phyloP scores from a whole-genome alignment of 2,113 vertebrate species.

The Drymodes brunneopygia region DNA sequence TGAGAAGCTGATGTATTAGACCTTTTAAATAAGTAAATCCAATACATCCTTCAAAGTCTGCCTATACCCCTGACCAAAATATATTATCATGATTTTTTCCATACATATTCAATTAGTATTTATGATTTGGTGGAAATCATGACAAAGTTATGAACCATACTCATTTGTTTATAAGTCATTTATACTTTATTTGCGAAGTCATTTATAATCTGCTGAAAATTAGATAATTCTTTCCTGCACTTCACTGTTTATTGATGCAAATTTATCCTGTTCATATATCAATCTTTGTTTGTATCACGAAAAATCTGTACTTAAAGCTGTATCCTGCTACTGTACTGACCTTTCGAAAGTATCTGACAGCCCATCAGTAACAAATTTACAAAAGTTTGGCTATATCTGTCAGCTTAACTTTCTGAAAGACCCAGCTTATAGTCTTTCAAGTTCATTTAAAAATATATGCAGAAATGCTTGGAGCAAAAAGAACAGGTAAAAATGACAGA shows the following conservation, averaged over 20 bases:
- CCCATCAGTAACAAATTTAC: background rate
- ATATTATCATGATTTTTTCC: background rate
- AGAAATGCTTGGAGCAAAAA: background rate
- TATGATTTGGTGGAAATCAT: background rate
- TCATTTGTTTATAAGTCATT: background rate
- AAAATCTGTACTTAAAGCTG: background rate
- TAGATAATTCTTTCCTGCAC: background rate
- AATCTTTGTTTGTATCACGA: background rate
- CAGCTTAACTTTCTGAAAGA: background rate
- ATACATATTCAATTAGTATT: background rate
- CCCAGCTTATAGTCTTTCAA: background rate
- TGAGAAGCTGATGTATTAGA: background rate
- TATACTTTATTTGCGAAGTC: background rate
- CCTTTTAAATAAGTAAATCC: background rate
- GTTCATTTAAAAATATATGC: background rate
- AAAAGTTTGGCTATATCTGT: background rate
- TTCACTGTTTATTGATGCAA: background rate
- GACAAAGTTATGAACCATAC: background rate
- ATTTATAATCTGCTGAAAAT: background rate
- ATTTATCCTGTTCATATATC: background rate
- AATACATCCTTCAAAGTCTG: background rate
- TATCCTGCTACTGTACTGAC: background rate
- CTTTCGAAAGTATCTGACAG: background rate
- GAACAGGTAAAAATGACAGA: background rate
- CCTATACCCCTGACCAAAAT: background rate